Conservation (phyloP, 2,797 vertebrate genomes). For the Catharus ustulatus region DNA sequence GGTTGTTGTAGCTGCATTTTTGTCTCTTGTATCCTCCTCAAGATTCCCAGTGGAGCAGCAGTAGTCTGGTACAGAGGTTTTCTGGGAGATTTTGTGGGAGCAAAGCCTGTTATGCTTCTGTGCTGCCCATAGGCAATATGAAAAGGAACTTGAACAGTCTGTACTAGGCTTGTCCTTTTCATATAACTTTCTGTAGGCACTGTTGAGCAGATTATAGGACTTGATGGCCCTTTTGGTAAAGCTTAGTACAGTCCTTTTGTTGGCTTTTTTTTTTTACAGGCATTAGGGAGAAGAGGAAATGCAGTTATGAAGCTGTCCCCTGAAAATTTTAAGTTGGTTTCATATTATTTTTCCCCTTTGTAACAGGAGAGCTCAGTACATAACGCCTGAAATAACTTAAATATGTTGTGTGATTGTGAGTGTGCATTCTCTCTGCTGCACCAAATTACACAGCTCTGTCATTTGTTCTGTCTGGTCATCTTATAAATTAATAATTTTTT, state of each 20-base stretch:
- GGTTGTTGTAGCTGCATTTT: neutral
- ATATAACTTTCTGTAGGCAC: neutral
- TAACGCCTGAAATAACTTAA: neutral
- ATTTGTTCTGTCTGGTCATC: neutral
- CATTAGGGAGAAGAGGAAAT: neutral
- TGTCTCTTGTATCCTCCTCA: neutral
- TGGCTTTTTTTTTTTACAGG: neutral
- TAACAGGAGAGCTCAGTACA: neutral
- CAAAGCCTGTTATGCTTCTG: neutral
- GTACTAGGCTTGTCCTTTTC: neutral
- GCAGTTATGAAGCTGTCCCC: accelerated
- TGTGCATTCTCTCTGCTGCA: neutral
- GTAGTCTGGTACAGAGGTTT: neutral
- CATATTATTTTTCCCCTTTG: neutral
- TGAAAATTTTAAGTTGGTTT: neutral
- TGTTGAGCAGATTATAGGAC: neutral
- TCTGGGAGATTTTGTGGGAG: neutral
- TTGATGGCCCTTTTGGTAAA: neutral
- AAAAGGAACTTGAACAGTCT: neutral
- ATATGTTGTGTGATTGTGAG: neutral
- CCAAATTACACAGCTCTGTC: neutral
- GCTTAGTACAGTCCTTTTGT: neutral
- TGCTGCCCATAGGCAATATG: neutral
- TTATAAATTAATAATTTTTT: neutral
- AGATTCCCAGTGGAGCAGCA: neutral